Conservation (phyloP, 2,888 invertebrate species). For the Tenthredo notha region DNA sequence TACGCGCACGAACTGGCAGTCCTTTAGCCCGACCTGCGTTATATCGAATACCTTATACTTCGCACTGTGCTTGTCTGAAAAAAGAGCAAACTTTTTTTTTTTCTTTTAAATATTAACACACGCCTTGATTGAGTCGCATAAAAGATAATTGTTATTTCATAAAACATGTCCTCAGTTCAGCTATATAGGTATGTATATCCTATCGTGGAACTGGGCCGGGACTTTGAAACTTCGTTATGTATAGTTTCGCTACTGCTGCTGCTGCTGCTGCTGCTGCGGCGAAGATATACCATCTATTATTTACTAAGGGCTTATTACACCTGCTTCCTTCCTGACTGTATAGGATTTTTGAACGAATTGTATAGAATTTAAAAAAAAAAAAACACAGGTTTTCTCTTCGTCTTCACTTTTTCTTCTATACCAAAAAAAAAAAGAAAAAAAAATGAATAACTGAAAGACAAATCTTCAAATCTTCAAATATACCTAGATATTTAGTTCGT, state of each 20-base stretch:
- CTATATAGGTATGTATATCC: background rate
- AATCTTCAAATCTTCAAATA: background rate
- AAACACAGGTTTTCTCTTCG: background rate
- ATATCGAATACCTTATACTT: background rate
- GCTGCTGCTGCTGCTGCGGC: background rate
- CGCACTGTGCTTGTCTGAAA: background rate
- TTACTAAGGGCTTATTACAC: background rate
- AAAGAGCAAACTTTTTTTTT: background rate
- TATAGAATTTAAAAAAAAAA: background rate
- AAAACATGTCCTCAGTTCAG: constrained; percentile 5
- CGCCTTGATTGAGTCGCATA: constrained; percentile 36
- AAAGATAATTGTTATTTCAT: constrained; percentile 43
- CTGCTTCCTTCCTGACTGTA: background rate
- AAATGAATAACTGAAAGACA: no score
- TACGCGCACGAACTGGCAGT: background rate
- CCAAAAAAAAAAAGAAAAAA: background rate
- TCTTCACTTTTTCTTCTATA: background rate
- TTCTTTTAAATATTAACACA: background rate
- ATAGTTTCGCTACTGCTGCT: background rate
- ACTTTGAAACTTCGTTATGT: constrained; percentile 24
- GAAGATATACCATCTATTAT: background rate
- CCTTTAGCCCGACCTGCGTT: background rate
- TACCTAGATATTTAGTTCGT: background rate
- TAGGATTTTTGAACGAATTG: constrained; percentile 4
- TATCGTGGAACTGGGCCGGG: background rate